Evolutionary conservation across 1,140 invertebrate species (phyloP).

Genomic region (Lethocerus indicus): DNA sequence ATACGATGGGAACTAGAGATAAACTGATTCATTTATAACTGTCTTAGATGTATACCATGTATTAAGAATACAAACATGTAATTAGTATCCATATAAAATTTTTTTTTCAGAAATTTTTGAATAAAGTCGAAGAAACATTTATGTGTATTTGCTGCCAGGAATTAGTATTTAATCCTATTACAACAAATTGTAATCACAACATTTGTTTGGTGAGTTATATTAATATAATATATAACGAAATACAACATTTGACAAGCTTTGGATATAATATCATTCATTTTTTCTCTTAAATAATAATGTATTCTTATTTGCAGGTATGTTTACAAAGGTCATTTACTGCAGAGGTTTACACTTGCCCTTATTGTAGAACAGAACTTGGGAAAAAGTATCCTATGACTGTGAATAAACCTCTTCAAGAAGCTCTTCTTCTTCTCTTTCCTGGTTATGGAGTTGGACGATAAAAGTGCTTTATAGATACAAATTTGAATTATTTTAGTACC

Average conservation of each 20-base stretch:
- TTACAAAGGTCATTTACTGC: conserved; percentile 48
- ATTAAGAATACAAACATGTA: not conserved
- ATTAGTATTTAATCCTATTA: conserved; percentile 51
- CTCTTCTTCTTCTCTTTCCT: conserved; percentile 36
- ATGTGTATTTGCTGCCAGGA: conserved; percentile 69
- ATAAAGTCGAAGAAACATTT: conserved; percentile 46
- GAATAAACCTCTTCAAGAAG: conserved; percentile 35
- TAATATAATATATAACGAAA: too few relatives aligned
- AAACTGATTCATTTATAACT: conserved; percentile 8
- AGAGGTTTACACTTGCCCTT: conserved; percentile 44
- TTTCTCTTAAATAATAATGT: not conserved
- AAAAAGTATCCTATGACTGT: conserved; percentile 32
- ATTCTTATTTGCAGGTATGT: conserved; percentile 30
- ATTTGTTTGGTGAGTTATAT: conserved; percentile 44
- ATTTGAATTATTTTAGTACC: not conserved
- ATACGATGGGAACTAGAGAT: conserved; percentile 2
- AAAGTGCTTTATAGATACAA: too few relatives aligned
- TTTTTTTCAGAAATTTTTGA: conserved; percentile 37
- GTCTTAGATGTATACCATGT: conserved; percentile 17
- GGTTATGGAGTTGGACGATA: conserved; percentile 38
- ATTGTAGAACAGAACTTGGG: conserved; percentile 42
- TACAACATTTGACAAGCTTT: too few relatives aligned
- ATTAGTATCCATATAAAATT: conserved; percentile 13
- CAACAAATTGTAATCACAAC: conserved; percentile 58
- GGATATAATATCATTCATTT: not conserved